Evolutionary conservation across 2,888 invertebrate genomes (phyloP).

Genomic region (Syritta pipiens): DNA sequence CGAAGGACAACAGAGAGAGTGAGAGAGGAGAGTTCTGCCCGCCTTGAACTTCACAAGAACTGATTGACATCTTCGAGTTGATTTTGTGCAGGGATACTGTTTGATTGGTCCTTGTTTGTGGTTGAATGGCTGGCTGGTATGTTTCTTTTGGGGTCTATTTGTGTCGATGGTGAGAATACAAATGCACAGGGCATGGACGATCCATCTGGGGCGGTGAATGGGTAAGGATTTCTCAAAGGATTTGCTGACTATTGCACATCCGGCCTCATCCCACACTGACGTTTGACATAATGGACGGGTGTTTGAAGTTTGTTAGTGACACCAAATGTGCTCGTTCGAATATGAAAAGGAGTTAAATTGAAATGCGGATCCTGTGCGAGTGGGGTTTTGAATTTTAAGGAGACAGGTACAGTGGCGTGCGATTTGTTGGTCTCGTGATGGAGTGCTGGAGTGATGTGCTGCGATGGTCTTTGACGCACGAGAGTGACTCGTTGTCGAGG

Average conservation of each 20-base stretch:
- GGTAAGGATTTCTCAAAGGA: conserved; percentile 21
- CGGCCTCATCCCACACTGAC: too few relatives aligned
- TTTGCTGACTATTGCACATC: conserved; percentile 39
- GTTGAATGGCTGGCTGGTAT: conserved; percentile 23
- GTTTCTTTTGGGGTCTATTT: conserved; percentile 43
- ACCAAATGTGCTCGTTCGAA: not conserved
- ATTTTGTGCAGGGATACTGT: conserved; percentile 39
- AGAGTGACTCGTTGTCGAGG: too few relatives aligned
- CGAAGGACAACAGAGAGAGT: too few relatives aligned
- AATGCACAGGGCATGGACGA: conserved; percentile 12
- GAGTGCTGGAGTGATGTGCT: too few relatives aligned
- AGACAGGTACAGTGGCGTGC: too few relatives aligned
- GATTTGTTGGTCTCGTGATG: too few relatives aligned
- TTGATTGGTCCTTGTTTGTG: conserved; percentile 56
- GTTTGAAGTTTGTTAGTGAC: conserved; percentile 28
- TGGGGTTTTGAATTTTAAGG: not conserved
- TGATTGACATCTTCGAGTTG: conserved; percentile 62
- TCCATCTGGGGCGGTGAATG: not conserved
- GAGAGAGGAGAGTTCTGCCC: too few relatives aligned
- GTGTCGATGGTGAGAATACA: conserved; percentile 35
- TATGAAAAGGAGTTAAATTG: conserved; percentile 3
- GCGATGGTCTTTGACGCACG: too few relatives aligned
- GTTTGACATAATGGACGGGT: conserved; percentile 39
- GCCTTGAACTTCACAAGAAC: conserved; percentile 35
- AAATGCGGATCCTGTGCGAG: not conserved